Evolutionary conservation across 2,888 invertebrate species (phyloP).

Genomic region (Thelaira solivaga): DNA sequence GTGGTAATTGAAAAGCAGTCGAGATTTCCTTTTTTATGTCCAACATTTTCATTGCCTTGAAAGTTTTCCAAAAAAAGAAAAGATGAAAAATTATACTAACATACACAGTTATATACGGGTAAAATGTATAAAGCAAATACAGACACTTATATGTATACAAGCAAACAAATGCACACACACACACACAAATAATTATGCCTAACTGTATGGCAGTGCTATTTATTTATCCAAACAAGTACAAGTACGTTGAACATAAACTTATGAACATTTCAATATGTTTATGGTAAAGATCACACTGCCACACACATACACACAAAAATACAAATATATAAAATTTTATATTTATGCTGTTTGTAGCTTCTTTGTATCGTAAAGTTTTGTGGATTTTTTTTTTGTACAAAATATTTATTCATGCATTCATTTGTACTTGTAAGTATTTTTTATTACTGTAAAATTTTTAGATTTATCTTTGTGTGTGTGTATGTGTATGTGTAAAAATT

Average conservation of each 20-base stretch:
- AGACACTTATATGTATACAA: background rate
- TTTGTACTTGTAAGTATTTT: slow-evolving; percentile 37
- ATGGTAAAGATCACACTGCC: background rate
- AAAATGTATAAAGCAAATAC: slow-evolving; percentile 12
- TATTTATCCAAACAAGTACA: slow-evolving; percentile 14
- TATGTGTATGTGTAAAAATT: too few relatives aligned
- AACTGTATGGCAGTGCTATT: background rate
- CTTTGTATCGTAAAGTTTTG: slow-evolving; percentile 20
- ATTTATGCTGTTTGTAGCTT: background rate
- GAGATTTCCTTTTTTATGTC: slow-evolving; percentile 66
- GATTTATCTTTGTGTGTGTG: too few relatives aligned
- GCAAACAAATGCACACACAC: background rate
- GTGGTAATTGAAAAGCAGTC: slow-evolving; percentile 75
- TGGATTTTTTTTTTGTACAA: slow-evolving; percentile 32
- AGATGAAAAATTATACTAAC: background rate
- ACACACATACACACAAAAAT: background rate
- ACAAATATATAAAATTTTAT: too few relatives aligned
- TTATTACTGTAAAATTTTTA: slow-evolving; percentile 50
- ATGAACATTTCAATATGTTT: slow-evolving; percentile 20
- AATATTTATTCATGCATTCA: slow-evolving; percentile 29
- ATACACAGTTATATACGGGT: too few relatives aligned
- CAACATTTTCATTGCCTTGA: slow-evolving; percentile 48
- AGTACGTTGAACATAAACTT: background rate
- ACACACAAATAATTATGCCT: background rate
- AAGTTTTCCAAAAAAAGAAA: slow-evolving; percentile 28